Evolutionary conservation across 2,797 vertebrate species (phyloP).

Genomic region (Fistularia tabacaria): DNA sequence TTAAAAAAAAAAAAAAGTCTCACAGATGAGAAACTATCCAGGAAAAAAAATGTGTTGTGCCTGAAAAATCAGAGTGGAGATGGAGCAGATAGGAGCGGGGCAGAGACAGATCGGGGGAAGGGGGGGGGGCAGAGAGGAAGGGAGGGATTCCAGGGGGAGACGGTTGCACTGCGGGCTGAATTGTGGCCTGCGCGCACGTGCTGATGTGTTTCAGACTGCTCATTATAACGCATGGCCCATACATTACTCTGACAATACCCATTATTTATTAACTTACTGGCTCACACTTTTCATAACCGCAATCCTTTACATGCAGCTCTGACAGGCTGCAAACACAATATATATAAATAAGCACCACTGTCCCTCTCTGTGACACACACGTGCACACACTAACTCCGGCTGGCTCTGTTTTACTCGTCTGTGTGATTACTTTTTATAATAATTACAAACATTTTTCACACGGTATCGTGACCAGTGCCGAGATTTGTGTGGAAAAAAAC

Average conservation of each 20-base stretch:
- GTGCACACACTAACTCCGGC: not conserved
- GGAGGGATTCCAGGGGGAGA: constrained; percentile 35
- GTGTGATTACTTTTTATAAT: constrained; percentile 10
- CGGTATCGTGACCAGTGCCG: constrained; percentile 1
- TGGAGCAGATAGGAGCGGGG: constrained; percentile 3
- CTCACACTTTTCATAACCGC: constrained; percentile 57
- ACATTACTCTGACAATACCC: constrained; percentile 66
- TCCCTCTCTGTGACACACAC: constrained; percentile 4
- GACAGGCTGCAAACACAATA: constrained; percentile 65
- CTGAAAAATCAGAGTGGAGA: constrained; percentile 18
- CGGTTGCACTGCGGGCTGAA: constrained; percentile 39
- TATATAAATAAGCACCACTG: constrained; percentile 48
- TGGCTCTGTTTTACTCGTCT: constrained; percentile 20
- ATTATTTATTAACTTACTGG: constrained; percentile 73
- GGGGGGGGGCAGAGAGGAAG: constrained; percentile 1
- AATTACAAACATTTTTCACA: constrained; percentile 51
- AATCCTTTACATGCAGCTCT: constrained; percentile 55
- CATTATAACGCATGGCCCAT: constrained; percentile 68
- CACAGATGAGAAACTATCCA: constrained; percentile 19
- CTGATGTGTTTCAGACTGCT: constrained; percentile 68
- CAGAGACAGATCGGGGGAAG: constrained; percentile 11
- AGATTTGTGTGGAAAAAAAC: constrained; percentile 16
- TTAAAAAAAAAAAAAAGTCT: constrained; percentile 3
- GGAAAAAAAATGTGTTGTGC: constrained; percentile 10
- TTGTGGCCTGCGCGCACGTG: constrained; percentile 49